These are phyloP conservation scores for Colaptes auratus DNA, from an alignment of 2,113 vertebrate genomes.

Conservation along the genomic window DNA sequence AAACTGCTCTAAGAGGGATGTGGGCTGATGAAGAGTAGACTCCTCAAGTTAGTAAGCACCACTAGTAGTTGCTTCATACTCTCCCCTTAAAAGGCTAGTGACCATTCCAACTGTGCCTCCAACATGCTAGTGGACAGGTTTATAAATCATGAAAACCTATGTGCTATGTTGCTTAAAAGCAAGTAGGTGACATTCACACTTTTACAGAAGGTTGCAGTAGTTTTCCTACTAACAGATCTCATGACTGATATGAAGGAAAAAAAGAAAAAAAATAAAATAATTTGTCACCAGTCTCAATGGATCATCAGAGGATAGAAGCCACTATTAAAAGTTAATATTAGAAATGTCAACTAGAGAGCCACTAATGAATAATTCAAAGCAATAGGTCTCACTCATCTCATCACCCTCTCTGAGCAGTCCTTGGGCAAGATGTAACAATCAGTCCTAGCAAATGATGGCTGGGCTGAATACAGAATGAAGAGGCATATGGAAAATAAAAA, in stretches of 20 bases:
- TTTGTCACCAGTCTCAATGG: neutral
- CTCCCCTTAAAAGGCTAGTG: neutral
- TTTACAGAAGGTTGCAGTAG: neutral
- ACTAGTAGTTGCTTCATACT: neutral
- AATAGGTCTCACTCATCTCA: neutral
- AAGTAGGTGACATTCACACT: neutral
- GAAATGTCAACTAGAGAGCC: slow-evolving; percentile 7
- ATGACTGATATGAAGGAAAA: neutral
- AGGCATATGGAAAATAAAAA: neutral
- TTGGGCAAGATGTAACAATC: neutral
- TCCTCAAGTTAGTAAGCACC: neutral
- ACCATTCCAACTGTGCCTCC: neutral
- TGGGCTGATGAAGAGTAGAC: neutral
- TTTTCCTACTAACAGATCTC: neutral
- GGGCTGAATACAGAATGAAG: neutral
- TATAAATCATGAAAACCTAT: neutral
- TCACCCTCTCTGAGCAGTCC: neutral
- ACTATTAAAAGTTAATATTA: slow-evolving; percentile 10
- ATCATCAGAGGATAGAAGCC: slow-evolving; percentile 12
- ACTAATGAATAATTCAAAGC: slow-evolving; percentile 33
- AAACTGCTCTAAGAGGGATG: neutral
- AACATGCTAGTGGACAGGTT: neutral
- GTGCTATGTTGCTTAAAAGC: neutral
- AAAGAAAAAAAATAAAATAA: neutral
- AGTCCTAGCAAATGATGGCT: neutral